Evolutionary conservation across 2,888 invertebrate species (phyloP).

Genomic region (Hermaeophaga mercurialis): DNA sequence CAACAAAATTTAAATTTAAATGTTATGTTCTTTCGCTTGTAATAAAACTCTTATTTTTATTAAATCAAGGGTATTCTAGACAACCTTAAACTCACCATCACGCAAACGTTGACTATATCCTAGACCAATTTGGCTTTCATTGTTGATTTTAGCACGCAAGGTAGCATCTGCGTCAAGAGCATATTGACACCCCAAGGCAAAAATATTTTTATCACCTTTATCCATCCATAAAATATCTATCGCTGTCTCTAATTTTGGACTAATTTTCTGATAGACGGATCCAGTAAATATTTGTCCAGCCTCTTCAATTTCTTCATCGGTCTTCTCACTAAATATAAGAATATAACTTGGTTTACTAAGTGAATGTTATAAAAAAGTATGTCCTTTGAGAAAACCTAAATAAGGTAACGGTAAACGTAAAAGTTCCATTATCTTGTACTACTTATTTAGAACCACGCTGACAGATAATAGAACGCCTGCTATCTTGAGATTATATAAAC

Average conservation of each 20-base stretch:
- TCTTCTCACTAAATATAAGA: slow-evolving; percentile 11
- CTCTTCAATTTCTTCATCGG: neutral
- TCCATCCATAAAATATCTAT: neutral
- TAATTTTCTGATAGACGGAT: neutral
- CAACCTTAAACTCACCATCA: neutral
- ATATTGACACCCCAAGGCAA: neutral
- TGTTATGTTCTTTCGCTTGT: no score
- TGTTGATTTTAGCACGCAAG: neutral
- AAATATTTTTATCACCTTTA: neutral
- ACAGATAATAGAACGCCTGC: no score
- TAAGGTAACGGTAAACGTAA: no score
- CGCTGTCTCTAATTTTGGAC: neutral
- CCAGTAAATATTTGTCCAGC: neutral
- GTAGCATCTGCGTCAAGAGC: neutral
- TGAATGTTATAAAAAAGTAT: slow-evolving; percentile 3
- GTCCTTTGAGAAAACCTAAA: no score
- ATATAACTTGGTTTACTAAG: slow-evolving; percentile 5
- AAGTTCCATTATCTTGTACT: no score
- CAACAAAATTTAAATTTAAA: neutral
- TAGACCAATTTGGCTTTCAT: neutral
- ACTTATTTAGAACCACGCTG: no score
- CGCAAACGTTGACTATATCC: slow-evolving; percentile 6
- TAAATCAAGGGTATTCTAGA: no score
- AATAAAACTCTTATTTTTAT: no score
- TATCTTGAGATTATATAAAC: no score